Evolutionary conservation across 2,888 invertebrate genomes (phyloP), one percentile per base, ranked within the genome.

Genomic region (Idaea straminata): DNA sequence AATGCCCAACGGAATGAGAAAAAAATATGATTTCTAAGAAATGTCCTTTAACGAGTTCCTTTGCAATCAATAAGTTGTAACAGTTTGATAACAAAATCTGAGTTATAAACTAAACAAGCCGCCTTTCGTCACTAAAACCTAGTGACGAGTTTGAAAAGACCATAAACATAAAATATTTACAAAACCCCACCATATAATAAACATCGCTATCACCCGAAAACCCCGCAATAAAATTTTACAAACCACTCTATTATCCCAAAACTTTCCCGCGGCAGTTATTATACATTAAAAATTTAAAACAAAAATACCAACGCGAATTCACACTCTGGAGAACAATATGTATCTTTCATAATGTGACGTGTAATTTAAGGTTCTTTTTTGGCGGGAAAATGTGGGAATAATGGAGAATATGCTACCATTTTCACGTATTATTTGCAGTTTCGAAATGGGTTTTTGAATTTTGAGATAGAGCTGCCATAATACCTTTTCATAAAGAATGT

Each of bases 291-390:
- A 69, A 64, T 69, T 63, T 64, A 69, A 67, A 65, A 66, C 62
- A 69, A 65, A 69, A 69, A 62, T 65, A 25, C 58, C 38, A 64
- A 62, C 59, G 38, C 57, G 13, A 35, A 62, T 67, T 67, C 62
- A 64, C 63, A 64, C 63, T 66, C 64, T 6, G 16, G 69, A 74
- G 75, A 81, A 85, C 83, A 85, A 85, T 84, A 76, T 76, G 71
- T 81, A 80, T 84, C 76, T 81, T 72, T 74, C 76, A 72, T 75
- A 71, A 59, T 72, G 69, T 84, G 85, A 84, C 85, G 72, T 83
- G 83, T 83, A 83, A 85, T 85, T 84, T 83, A 47, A 77, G 83
- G 83, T 80, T 84, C 78, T 83, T 77, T 70, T 69, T 70, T 64
- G 68, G 64, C 71, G 64, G 72, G 74, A 71, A 25, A 76, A 74